Percentiles rank a stretch among this genome's conserved stretches.
Evolutionary conservation across 2,797 vertebrate genomes (phyloP).

Genomic region (Sebastiscus albofasciatus): DNA sequence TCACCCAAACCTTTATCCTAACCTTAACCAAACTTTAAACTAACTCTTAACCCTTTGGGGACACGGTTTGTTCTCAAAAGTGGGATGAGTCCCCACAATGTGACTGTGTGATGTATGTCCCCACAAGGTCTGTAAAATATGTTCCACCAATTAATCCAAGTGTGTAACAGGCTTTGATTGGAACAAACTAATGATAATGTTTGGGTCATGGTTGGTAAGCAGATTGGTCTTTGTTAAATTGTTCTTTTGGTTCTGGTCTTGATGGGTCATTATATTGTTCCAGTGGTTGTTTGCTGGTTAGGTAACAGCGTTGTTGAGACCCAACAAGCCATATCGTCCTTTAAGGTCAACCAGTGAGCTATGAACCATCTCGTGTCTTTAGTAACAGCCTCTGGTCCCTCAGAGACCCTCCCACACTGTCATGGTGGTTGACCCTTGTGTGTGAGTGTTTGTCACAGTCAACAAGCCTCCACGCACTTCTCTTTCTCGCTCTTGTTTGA

Average conservation of each 20-base stretch:
- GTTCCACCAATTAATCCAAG: neutral
- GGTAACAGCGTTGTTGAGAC: conserved; percentile 28
- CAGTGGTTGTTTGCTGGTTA: conserved; percentile 30
- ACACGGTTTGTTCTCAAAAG: neutral
- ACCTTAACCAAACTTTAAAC: neutral
- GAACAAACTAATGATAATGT: neutral
- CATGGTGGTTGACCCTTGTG: conserved; percentile 58
- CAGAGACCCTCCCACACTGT: conserved; percentile 51
- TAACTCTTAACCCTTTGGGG: neutral
- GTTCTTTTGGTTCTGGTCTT: neutral
- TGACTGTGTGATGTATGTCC: neutral
- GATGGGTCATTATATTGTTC: conserved; percentile 30
- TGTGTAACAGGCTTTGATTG: neutral
- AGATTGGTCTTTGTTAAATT: neutral
- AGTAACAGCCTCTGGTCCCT: conserved; percentile 42
- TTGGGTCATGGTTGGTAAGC: neutral
- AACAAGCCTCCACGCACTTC: conserved; percentile 42
- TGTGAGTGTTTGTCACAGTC: conserved; percentile 63
- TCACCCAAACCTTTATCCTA: neutral
- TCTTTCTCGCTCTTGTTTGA: conserved; percentile 48
- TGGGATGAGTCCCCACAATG: neutral
- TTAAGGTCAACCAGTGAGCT: conserved; percentile 57
- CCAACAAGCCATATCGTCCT: conserved; percentile 47
- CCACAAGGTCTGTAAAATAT: neutral
- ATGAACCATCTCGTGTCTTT: conserved; percentile 44